A percentile compares a stretch with the other conserved stretches of the same genome.
These are phyloP conservation scores for Willisornis vidua DNA, from an alignment of 2,113 vertebrate species.

Conservation along the genomic window DNA sequence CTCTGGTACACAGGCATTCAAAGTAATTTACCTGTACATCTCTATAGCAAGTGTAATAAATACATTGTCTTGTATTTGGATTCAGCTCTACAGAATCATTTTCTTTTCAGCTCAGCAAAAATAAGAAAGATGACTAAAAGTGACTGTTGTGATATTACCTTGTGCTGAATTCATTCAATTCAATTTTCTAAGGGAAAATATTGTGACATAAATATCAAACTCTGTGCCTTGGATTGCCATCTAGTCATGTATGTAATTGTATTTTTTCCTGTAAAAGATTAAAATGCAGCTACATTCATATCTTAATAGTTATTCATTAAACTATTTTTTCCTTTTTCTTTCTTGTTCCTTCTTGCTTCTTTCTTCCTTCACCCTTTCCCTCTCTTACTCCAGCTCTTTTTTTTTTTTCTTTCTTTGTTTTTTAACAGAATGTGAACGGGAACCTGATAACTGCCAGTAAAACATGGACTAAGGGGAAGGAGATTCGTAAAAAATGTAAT, in stretches of 20 bases:
- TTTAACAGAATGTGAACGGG: neutral
- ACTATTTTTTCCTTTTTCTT: neutral
- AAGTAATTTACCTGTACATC: neutral
- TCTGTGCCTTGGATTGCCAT: neutral
- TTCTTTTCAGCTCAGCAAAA: neutral
- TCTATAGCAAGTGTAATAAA: slow-evolving; percentile 1
- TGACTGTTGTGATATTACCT: neutral
- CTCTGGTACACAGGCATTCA: neutral
- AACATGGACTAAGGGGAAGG: neutral
- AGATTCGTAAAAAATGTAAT: neutral
- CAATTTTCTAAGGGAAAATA: slow-evolving; percentile 20
- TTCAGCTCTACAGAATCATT: neutral
- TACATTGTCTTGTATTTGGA: neutral
- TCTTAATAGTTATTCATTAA: neutral
- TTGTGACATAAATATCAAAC: neutral
- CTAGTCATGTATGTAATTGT: neutral
- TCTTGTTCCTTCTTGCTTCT: neutral
- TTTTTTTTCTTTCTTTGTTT: neutral
- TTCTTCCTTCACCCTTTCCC: neutral
- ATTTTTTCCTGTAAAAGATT: neutral
- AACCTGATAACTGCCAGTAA: neutral
- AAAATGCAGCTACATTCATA: neutral
- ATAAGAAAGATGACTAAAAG: neutral
- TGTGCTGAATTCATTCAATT: neutral
- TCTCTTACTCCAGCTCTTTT: neutral